Base-by-base conservation (phyloP, 2,113 vertebrate genomes). In the Nerophis ophidion region DNA sequence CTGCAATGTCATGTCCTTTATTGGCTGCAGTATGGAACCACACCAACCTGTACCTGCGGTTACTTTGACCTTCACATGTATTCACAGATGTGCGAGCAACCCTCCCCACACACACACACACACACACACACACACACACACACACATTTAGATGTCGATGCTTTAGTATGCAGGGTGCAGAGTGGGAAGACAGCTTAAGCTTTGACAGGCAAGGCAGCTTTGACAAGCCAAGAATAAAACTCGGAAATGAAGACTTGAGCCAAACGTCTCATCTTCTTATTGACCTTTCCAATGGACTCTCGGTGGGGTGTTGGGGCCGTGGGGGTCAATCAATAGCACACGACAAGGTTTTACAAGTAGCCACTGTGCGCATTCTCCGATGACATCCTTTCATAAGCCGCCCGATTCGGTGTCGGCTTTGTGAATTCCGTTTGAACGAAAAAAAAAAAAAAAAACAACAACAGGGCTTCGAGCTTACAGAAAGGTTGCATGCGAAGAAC, bases 161-260 rank as follows among this genome's bases (percentile, higher is more conserved):
- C 74, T 76, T 84, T 78, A 65, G 70, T 84, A 86, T 83, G 77
- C 86, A 77, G 56, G 46, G 57, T 72, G 75, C 53, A 61, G 73
- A 74, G 66, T 57, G 57, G 58, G 67, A 70, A 77, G 49, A 62
- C 63, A 79, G 83, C 72, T 78, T 74, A 70, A 40, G 58, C 71
- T 83, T 61, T 77, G 83, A 84, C 84, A 84, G 72, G 74, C 61
- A 35, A 69, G 72, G 75, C 70, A 11, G 60, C 71, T 66, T 84
- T 87, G 83, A 87, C 85, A 85, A 69, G 80, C 74, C 77, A 66
- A 76, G 83, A 88, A 86, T 83, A 84, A 88, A 84, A 83, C 80
- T 61, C 70, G 68, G 79, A 87, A 88, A 86, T 78, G 68, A 84
- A 79, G 82, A 80, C 77, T 78, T 83, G 84, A 80, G 66, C 71